Base-by-base conservation (phyloP, 2,888 invertebrate genomes). In the Hydriomena furcata region DNA sequence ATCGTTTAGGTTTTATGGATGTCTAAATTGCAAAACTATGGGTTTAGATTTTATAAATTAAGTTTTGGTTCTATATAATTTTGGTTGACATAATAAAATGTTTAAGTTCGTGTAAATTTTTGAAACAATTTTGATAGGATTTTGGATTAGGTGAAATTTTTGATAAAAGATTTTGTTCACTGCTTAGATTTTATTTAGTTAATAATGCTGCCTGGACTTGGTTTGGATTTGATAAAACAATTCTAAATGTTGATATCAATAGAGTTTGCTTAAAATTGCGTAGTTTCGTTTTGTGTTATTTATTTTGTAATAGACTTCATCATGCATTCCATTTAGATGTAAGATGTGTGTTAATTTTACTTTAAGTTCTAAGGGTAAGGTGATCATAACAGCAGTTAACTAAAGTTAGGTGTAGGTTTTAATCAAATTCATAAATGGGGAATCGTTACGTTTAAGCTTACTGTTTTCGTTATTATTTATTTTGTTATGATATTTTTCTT, bases 361-460 rank as follows among this genome's bases (percentile, higher is more conserved):
- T 52, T 58, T 63, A 59, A 60, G 57, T 53, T 44, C 6, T 63
- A 59, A 56, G 31, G 21, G 20, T 46, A 48, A 17, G 48, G 48
- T 50, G 28, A 42, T 28, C 7, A 8, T 42, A 36, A 40, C 24
- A 23, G 28, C 35, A 21, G 34, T 44, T 43, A 50, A 46, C 25
- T 27, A 55, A 34, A 31, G 8, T 40, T 52, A 59, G 34, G 47
- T 20, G 27, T 47, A 47, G 36, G 25, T 42, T 55, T 70, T 73
- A 64, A 52, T 65, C 40, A 67, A 59, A 68, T 65, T 68, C 58
- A 77, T 67, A 66, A 58, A 79, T 67, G 90, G 90, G 90, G 88
- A 89, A 90, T 84, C 81, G 88, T 88, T 90, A 90, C 90, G 90
- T 90, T 90, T 90, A 90, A 83, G 85, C 82, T 77, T 74, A 70